Conservation (phyloP, 2,888 invertebrate species). For the Tortricodes alternella region DNA sequence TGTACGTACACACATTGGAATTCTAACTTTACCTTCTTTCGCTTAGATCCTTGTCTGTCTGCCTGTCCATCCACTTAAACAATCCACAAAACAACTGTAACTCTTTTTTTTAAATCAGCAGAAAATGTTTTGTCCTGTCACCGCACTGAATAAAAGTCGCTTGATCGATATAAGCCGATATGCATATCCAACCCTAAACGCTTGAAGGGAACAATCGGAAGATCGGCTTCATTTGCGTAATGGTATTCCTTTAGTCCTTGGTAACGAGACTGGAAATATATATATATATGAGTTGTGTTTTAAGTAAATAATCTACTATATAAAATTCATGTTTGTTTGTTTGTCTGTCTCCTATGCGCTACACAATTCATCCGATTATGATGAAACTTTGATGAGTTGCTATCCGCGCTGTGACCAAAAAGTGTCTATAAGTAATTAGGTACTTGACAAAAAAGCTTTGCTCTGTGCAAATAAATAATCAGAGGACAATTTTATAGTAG, state of each 20-base stretch:
- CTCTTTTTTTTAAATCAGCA: background rate
- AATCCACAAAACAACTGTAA: background rate
- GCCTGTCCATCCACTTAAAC: background rate
- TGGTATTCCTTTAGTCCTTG: slow-evolving; percentile 45
- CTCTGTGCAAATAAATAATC: too few species aligned
- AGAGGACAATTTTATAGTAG: too few species aligned
- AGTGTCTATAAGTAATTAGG: too few species aligned
- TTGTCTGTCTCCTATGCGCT: too few species aligned
- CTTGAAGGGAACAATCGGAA: slow-evolving; percentile 37
- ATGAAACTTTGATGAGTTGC: too few species aligned
- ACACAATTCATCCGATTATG: too few species aligned
- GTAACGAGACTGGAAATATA: background rate
- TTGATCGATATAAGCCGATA: slow-evolving; percentile 3
- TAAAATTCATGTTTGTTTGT: too few species aligned
- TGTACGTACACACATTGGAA: too few species aligned
- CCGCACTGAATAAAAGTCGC: background rate
- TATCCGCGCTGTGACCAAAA: too few species aligned
- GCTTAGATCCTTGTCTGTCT: background rate
- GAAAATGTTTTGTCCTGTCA: slow-evolving; percentile 13
- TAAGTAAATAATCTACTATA: too few species aligned
- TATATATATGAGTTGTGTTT: too few species aligned
- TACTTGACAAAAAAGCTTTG: too few species aligned
- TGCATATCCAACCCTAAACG: slow-evolving; percentile 6
- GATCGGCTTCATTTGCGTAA: slow-evolving; percentile 58
- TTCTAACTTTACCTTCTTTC: background rate